Conservation (phyloP, 2,888 invertebrate species). For the Leistus spinibarbis region DNA sequence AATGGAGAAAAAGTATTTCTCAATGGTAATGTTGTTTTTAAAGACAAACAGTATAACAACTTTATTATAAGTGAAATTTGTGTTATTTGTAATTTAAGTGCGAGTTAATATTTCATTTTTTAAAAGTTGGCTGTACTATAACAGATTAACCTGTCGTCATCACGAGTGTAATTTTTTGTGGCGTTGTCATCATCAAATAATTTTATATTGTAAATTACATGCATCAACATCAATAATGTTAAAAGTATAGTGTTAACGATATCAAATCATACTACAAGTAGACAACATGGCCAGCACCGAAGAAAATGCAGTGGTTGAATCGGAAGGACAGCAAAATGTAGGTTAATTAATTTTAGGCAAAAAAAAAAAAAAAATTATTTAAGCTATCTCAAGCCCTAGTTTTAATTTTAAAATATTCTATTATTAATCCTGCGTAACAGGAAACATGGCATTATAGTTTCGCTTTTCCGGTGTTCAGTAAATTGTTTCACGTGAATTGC, state of each 20-base stretch:
- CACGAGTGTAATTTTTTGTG: conserved; percentile 14
- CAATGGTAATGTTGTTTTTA: too few species aligned
- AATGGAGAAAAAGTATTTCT: too few species aligned
- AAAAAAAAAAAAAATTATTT: too few species aligned
- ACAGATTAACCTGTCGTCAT: conserved; percentile 18
- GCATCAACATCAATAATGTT: conserved; percentile 14
- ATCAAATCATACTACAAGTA: background rate
- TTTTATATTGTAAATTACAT: background rate
- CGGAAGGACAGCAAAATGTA: conserved; percentile 28
- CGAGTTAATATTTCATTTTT: background rate
- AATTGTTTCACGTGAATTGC: background rate
- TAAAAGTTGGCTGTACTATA: background rate
- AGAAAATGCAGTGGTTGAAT: conserved; percentile 11
- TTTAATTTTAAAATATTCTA: background rate
- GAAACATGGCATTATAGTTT: background rate
- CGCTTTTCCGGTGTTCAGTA: background rate
- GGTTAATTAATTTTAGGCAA: conserved; percentile 21
- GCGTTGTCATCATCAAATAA: background rate
- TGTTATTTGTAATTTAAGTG: background rate
- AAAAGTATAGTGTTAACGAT: background rate
- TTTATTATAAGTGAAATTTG: background rate
- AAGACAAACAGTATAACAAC: too few species aligned
- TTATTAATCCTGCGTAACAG: background rate
- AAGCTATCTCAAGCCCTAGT: background rate
- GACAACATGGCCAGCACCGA: conserved; percentile 23